These are phyloP conservation scores for Dolichoris vasculosae DNA, from an alignment of 1,140 invertebrate genomes.

Conservation along the genomic window DNA sequence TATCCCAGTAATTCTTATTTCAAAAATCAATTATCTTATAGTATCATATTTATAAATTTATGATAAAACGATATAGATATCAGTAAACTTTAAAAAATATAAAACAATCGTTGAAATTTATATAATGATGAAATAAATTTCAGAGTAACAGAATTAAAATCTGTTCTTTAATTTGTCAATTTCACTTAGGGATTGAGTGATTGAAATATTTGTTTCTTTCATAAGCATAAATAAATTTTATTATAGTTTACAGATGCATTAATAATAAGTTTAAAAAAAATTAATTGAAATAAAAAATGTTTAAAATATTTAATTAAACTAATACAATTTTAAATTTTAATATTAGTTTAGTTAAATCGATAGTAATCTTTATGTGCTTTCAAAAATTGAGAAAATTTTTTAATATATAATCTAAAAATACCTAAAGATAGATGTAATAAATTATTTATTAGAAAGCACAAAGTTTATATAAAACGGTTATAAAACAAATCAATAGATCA, in stretches of 20 bases:
- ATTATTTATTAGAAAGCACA: slow-evolving; percentile 29
- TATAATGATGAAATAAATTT: not conserved
- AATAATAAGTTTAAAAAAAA: no score
- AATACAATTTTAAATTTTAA: no score
- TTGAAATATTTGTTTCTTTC: no score
- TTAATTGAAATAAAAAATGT: no score
- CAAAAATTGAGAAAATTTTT: not conserved
- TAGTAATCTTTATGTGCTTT: no score
- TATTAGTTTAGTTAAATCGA: no score
- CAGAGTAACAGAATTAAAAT: not conserved
- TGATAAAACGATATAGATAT: no score
- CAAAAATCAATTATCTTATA: not conserved
- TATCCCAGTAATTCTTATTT: not conserved
- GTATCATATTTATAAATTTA: not conserved
- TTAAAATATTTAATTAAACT: no score
- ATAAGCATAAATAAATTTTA: no score
- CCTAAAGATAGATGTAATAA: not conserved
- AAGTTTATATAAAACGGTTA: not conserved
- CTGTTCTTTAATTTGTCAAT: not conserved
- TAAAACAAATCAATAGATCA: not conserved
- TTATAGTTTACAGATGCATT: no score
- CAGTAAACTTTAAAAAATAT: not conserved
- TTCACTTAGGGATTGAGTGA: not conserved
- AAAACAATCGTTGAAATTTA: not conserved
- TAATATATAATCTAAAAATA: not conserved